Conservation (phyloP, 1,140 invertebrate species). For the Drosophila busckii region DNA sequence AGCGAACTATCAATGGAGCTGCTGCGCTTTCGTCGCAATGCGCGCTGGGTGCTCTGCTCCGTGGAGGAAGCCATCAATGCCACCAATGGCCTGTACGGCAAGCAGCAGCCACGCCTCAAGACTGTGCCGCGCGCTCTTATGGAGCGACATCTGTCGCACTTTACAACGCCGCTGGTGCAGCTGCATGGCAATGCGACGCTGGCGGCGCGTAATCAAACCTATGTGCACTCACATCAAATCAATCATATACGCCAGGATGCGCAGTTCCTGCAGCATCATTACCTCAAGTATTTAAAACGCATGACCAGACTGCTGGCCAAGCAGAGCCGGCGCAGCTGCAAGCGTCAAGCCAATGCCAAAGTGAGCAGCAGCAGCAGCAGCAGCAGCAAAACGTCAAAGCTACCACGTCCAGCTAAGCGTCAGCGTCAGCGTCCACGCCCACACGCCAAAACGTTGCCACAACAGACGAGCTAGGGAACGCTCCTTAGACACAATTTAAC, state of each 20-base stretch:
- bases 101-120: neutral
- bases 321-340: conserved; percentile 15
- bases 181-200: conserved; percentile 29
- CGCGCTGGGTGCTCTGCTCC: conserved; percentile 41
- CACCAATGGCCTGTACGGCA: conserved; percentile 20
- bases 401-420: neutral
- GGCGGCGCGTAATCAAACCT: conserved; percentile 10
- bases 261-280: conserved; percentile 40
- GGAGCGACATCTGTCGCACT: conserved; percentile 32
- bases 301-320: conserved; percentile 23
- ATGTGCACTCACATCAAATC: neutral
- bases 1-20: conserved; percentile 36
- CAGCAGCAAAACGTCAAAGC: neutral
- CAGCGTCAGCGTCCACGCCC: neutral
- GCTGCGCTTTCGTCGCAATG: conserved; percentile 18
- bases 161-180: conserved; percentile 37
- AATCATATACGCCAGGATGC: conserved; percentile 17
- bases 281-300: conserved; percentile 38
- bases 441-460: too few relatives aligned
- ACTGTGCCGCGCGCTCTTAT: conserved; percentile 27
- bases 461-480: too few relatives aligned
- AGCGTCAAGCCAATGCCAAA: neutral
- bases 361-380: neutral
- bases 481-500: too few relatives aligned
- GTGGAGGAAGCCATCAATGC: conserved; percentile 55